These are phyloP conservation scores for Drosophila subsilvestris DNA, from an alignment of 2,888 invertebrate species.

Conservation along the genomic window DNA sequence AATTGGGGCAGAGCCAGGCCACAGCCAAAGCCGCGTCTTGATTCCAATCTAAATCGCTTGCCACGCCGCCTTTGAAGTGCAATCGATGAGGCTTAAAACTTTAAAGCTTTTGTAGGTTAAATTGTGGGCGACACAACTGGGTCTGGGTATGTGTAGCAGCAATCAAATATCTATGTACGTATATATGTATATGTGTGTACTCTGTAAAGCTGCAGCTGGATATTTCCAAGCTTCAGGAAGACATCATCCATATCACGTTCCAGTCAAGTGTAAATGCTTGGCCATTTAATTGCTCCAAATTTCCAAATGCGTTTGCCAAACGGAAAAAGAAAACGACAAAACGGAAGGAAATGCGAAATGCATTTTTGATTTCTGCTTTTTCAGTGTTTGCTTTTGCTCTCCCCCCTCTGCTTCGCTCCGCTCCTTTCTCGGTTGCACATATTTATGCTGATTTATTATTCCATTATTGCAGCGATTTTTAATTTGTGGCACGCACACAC, in stretches of 20 bases:
- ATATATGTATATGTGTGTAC: not conserved
- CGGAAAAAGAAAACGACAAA: slow-evolving; percentile 35
- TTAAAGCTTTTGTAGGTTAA: slow-evolving; percentile 27
- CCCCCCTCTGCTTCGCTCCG: slow-evolving; percentile 7
- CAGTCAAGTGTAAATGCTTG: slow-evolving; percentile 43
- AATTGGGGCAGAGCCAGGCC: slow-evolving; percentile 54
- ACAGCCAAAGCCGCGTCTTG: slow-evolving; percentile 29
- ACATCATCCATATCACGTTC: slow-evolving; percentile 36
- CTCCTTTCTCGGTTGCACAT: slow-evolving; percentile 43
- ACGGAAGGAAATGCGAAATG: slow-evolving; percentile 73
- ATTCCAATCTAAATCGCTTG: slow-evolving; percentile 38
- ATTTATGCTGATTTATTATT: slow-evolving; percentile 66
- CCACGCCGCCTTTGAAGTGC: slow-evolving; percentile 41
- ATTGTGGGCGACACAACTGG: slow-evolving; percentile 32
- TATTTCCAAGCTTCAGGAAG: slow-evolving; percentile 44
- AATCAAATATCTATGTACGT: not conserved
- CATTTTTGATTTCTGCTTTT: slow-evolving; percentile 58
- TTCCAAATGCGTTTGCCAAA: slow-evolving; percentile 38
- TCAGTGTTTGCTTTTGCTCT: slow-evolving; percentile 13
- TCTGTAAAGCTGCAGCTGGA: slow-evolving; percentile 9
- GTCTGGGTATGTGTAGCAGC: slow-evolving; percentile 17
- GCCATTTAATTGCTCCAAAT: slow-evolving; percentile 50
- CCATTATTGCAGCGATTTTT: slow-evolving; percentile 59
- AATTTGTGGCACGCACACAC: slow-evolving; percentile 72
- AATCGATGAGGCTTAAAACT: not conserved